Conservation (phyloP, 2,113 vertebrate genomes). For the Catagonus wagneri region DNA sequence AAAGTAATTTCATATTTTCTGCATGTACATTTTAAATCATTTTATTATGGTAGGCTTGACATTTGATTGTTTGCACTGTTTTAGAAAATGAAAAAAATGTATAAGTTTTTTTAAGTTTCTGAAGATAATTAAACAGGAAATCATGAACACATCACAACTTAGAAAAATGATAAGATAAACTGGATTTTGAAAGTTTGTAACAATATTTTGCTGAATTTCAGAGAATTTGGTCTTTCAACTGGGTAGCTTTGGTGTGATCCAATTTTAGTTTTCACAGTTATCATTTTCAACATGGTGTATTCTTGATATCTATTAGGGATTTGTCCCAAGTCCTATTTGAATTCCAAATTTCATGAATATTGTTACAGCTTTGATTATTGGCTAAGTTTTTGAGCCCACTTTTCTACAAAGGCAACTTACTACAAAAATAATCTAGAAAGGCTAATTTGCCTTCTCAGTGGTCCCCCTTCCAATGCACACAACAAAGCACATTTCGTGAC, state of each 20-base stretch:
- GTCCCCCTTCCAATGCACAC: not conserved
- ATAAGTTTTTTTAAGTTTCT: slow-evolving; percentile 7
- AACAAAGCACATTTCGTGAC: not conserved
- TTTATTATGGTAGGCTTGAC: slow-evolving; percentile 58
- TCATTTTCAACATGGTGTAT: not conserved
- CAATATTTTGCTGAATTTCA: slow-evolving; percentile 20
- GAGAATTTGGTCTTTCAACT: slow-evolving; percentile 3
- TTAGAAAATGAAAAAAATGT: slow-evolving; percentile 61
- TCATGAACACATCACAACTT: slow-evolving; percentile 30
- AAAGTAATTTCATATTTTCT: slow-evolving; percentile 71
- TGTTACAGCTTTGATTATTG: not conserved
- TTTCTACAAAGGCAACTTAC: slow-evolving; percentile 1
- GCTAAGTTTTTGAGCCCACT: not conserved
- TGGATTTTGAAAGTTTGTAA: slow-evolving; percentile 47
- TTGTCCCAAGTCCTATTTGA: slow-evolving; percentile 41
- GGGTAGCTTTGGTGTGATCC: not conserved
- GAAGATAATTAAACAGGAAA: slow-evolving; percentile 53
- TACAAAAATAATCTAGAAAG: not conserved
- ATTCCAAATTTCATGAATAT: not conserved
- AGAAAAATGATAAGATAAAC: slow-evolving; percentile 55
- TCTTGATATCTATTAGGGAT: not conserved
- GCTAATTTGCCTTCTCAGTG: not conserved
- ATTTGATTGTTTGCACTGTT: slow-evolving; percentile 41
- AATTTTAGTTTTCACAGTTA: slow-evolving; percentile 38
- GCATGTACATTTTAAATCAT: slow-evolving; percentile 38